Evolutionary conservation across 2,113 vertebrate species (phyloP).

Genomic region (Epinephelus cyanopodus): DNA sequence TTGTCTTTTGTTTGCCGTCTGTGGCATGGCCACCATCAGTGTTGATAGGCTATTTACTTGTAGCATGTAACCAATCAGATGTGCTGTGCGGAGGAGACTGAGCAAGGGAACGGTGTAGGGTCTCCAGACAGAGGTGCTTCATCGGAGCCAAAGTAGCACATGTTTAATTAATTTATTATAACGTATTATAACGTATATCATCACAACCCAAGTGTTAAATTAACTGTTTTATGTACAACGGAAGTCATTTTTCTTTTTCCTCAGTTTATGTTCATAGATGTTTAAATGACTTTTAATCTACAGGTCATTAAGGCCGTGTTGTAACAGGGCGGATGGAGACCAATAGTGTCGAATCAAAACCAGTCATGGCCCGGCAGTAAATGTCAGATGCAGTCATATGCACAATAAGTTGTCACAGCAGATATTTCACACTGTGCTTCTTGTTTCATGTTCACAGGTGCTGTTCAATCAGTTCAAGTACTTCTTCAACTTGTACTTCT

Average conservation of each 20-base stretch:
- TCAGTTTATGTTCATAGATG: neutral
- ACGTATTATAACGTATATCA: too few relatives aligned
- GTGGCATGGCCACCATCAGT: too few relatives aligned
- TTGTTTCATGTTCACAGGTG: constrained; percentile 84
- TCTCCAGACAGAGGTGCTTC: too few relatives aligned
- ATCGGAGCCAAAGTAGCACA: too few relatives aligned
- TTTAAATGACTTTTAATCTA: neutral
- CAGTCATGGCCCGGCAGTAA: neutral
- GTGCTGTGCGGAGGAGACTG: too few relatives aligned
- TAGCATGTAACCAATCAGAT: too few relatives aligned
- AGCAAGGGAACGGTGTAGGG: too few relatives aligned
- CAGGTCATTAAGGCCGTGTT: neutral
- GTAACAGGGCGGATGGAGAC: neutral
- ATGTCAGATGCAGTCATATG: neutral
- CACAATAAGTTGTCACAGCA: neutral
- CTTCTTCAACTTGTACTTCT: constrained; percentile 98
- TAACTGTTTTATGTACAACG: neutral
- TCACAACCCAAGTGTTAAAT: neutral
- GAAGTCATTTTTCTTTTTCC: neutral
- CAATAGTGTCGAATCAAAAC: neutral
- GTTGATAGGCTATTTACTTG: too few relatives aligned
- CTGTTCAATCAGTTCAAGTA: constrained; percentile 99
- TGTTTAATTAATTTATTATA: too few relatives aligned
- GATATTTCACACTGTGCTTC: constrained; percentile 6
- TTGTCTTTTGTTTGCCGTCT: too few relatives aligned